Evolutionary conservation across 2,888 invertebrate genomes (phyloP).

Genomic region (Adelognathus sp.): DNA sequence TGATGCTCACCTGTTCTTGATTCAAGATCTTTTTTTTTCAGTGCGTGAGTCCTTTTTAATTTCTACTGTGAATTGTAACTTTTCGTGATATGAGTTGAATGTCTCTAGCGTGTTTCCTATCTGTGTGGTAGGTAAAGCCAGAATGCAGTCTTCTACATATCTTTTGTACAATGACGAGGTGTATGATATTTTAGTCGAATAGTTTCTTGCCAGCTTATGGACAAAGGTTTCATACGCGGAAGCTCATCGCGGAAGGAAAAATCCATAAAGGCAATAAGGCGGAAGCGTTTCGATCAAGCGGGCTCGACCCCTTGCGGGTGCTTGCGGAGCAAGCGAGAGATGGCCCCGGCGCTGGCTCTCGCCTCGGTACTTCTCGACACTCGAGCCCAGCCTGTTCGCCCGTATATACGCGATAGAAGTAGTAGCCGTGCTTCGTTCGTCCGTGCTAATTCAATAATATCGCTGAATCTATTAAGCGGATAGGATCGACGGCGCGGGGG

Average conservation of each 20-base stretch:
- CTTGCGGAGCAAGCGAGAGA: constrained; percentile 7
- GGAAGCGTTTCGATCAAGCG: constrained; percentile 58
- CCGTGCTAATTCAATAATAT: constrained; percentile 75
- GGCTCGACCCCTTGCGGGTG: constrained; percentile 11
- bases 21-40: too few relatives aligned
- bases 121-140: too few relatives aligned
- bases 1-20: too few relatives aligned
- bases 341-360: constrained; percentile 13
- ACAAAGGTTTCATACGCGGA: constrained; percentile 52
- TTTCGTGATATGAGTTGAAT: too few relatives aligned
- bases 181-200: too few relatives aligned
- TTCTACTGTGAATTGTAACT: too few relatives aligned
- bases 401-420: constrained; percentile 45
- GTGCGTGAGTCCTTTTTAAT: too few relatives aligned
- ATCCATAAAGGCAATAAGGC: constrained; percentile 60
- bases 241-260: constrained; percentile 23
- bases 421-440: constrained; percentile 68
- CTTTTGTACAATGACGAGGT: too few relatives aligned
- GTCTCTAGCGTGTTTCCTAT: too few relatives aligned
- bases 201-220: neutral
- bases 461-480: constrained; percentile 74
- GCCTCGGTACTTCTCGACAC: neutral
- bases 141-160: too few relatives aligned
- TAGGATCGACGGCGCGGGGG: constrained; percentile 66
- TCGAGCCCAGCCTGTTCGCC: neutral